Evolutionary conservation across 2,797 vertebrate species (phyloP), one percentile per base, ranked within the genome.

Genomic region (Danionella dracula): DNA sequence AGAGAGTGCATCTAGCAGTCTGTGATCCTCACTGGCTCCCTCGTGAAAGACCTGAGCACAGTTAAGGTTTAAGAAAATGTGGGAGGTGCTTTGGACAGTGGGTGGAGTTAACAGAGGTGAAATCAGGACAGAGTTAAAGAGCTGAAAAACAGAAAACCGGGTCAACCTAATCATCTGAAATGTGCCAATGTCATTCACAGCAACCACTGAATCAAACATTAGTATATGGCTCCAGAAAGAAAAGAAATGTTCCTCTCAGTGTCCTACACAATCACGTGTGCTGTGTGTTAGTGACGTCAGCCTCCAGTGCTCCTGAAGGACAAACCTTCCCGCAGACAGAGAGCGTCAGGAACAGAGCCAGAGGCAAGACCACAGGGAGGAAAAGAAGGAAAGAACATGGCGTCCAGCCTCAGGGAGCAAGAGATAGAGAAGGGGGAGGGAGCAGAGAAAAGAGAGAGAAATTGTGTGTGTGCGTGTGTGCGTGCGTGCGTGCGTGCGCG

Each of bases 291-390:
- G 23, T 27, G 16, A 11, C 20, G 23, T 37, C n/a, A n/a, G n/a
- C 27, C 34, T 61, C 32, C 8, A 55, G 15, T 11, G 8, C 13
- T 17, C 29, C 23, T 41, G 16, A 46, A 37, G 1, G 34, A 32
- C 23, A 27, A 8, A 4, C 32, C 8, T 1, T 35, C 20, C 37
- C 48, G 5, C 19, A 65, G 53, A 4, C 50, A 51, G 51, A 72
- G 44, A 68, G 20, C 1, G 2, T 56, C 20, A 35, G 67, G 66
- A 70, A 45, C 29, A 61, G 17, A 54, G 72, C 56, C 67, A 61
- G 50, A 61, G 50, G 50, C 58, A 45, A 45, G 31, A 27, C 8
- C 10, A 37, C 32, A 21, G n/a, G 21, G 13, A 45, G 23, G 23
- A 27, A 27, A 27, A 27, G 10, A 35, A 66, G 21, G 70, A 70